Conservation (phyloP, 1,140 invertebrate genomes). For the Eupristina koningsbergeri region DNA sequence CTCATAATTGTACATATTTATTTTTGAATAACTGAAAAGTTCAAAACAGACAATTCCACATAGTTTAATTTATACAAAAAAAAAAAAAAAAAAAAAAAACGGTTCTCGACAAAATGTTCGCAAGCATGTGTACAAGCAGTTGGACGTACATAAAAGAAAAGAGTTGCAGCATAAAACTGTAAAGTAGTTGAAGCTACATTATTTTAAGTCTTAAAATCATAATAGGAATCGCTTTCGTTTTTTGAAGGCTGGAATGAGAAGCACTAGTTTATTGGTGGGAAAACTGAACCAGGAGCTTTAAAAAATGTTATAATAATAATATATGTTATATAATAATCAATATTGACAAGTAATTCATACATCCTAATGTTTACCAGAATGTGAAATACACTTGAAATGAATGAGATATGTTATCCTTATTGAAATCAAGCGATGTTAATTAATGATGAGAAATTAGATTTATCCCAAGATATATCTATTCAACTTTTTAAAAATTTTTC, state of each 20-base stretch:
- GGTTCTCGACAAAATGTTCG: neutral
- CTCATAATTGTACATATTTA: too few relatives aligned
- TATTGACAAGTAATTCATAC: constrained; percentile 11
- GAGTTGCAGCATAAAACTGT: neutral
- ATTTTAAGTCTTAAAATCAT: constrained; percentile 13
- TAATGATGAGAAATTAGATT: neutral
- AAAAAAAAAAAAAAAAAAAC: too few relatives aligned
- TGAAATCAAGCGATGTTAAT: neutral
- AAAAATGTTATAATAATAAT: too few relatives aligned
- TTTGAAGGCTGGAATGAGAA: neutral
- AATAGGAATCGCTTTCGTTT: neutral
- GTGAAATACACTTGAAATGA: too few relatives aligned
- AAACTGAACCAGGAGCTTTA: neutral
- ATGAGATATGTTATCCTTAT: too few relatives aligned
- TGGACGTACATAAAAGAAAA: constrained; percentile 15
- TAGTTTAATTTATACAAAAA: neutral
- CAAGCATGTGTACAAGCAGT: neutral
- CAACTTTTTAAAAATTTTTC: too few relatives aligned
- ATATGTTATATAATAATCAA: too few relatives aligned
- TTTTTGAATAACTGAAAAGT: too few relatives aligned
- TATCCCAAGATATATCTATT: neutral
- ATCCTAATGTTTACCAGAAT: neutral
- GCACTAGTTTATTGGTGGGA: constrained; percentile 13
- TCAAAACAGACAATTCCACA: neutral
- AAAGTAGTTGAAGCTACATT: neutral